Percentiles rank a stretch among this genome's conserved stretches.
phyloP scores from a whole-genome alignment of 2,797 vertebrate species.

The Hydrolagus colliei region DNA sequence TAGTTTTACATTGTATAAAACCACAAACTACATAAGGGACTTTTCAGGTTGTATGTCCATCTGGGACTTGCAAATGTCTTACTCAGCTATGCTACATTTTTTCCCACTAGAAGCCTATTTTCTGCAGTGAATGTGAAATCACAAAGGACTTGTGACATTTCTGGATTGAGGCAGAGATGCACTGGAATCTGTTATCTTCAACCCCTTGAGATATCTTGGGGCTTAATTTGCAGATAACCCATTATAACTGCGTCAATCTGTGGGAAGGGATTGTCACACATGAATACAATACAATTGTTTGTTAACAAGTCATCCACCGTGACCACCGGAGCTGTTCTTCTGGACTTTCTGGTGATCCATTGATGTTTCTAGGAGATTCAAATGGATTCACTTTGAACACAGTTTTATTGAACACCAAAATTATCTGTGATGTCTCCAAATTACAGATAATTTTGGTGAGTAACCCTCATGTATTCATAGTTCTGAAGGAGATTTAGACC shows the following conservation, averaged over 20 bases:
- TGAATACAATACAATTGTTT: slow-evolving; percentile 24
- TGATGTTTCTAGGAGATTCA: neutral
- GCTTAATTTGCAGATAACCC: slow-evolving; percentile 28
- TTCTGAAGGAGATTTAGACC: no score
- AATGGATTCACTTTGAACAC: no score
- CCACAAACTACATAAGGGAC: neutral
- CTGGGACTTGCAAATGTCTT: slow-evolving; percentile 8
- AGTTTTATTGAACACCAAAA: no score
- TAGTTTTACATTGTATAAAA: no score
- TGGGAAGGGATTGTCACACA: neutral
- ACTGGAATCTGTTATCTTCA: neutral
- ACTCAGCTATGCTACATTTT: neutral
- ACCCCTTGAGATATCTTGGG: neutral
- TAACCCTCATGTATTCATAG: neutral
- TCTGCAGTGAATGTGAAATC: slow-evolving; percentile 7
- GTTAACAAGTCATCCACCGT: neutral
- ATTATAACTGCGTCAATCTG: slow-evolving; percentile 26
- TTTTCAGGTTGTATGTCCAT: neutral
- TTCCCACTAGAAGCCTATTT: neutral
- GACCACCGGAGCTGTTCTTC: neutral
- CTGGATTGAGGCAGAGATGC: slow-evolving; percentile 3
- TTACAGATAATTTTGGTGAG: no score
- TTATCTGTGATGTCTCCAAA: no score
- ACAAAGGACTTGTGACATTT: slow-evolving; percentile 20
- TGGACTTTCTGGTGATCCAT: neutral